phyloP scores from a whole-genome alignment of 30 jellyfish, hydroid and myxozoan species.

The Aurelia sp. region DNA sequence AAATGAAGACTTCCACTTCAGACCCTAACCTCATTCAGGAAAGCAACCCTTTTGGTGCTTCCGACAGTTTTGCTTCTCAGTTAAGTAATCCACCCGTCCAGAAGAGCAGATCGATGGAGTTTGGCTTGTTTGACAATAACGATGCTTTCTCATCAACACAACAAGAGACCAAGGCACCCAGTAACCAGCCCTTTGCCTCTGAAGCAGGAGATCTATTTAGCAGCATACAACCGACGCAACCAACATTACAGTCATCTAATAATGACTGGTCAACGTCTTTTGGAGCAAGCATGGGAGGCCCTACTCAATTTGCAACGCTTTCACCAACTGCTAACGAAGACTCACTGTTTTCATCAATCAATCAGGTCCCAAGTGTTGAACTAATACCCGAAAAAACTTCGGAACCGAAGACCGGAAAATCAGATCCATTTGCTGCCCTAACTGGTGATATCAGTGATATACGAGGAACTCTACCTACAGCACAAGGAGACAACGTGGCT shows the following conservation, averaged over 20 bases:
- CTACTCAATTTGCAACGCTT: conserved; percentile 10
- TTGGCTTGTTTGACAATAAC: conserved; percentile 30
- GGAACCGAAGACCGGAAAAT: conserved; percentile 33
- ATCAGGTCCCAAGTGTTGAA: conserved; percentile 24
- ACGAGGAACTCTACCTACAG: conserved; percentile 68
- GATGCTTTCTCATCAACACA: conserved; percentile 48
- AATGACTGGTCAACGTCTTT: conserved; percentile 28
- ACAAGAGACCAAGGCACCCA: neutral
- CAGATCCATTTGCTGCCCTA: conserved; percentile 73
- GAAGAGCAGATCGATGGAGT: conserved; percentile 47
- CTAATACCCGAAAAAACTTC: conserved; percentile 50
- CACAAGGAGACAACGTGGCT: conserved; percentile 45
- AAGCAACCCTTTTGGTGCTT: conserved; percentile 36
- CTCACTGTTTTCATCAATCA: conserved; percentile 35
- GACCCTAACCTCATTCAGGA: conserved; percentile 4
- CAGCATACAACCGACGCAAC: conserved; percentile 20
- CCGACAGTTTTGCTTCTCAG: conserved; percentile 19
- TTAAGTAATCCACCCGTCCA: conserved; percentile 5
- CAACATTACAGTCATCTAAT: neutral
- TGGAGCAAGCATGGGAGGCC: conserved; percentile 1
- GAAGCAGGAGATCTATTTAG: conserved; percentile 60
- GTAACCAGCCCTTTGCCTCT: conserved; percentile 19
- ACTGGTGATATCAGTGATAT: conserved; percentile 57
- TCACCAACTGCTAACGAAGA: conserved; percentile 41
- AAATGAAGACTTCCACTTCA: conserved; percentile 34